Base-by-base conservation (phyloP, 1,140 invertebrate genomes). In the Drosophila lini region DNA sequence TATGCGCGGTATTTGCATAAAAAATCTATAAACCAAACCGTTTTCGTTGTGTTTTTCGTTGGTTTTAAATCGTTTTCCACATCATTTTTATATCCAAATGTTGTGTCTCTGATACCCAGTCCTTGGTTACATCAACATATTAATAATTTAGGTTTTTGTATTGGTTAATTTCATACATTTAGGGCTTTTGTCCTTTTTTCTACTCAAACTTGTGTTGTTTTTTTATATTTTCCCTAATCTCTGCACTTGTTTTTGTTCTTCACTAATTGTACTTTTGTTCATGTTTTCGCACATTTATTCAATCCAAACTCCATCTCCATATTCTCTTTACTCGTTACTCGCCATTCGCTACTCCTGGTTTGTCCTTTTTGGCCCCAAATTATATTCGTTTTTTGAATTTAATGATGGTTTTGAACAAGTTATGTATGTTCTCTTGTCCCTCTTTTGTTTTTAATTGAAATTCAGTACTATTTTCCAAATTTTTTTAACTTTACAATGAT, bases 1-100 rank as follows among this genome's bases (percentile, higher is more conserved):
- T 92, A 92, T 92, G 86, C 92, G 85, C 91, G 92, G 92, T 92
- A 92, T 78, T 80, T 71, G 52, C 65, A 58, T 45, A 47, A 34
- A 19, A 7, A 19, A 52, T 50, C 19, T 36, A 38, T 50, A 42
- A 13, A 16, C n/a, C 11, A 25, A 45, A 22, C 2, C 57, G 16
- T 59, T 55, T 15, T 36, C n/a, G 38, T 76, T 65, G 34, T 63
- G 31, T 50, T 47, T 62, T n/a, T 34, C 3, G 4, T 50, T 61
- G 16, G 25, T 45, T 52, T 25, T 6, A 6, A 44, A 40, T 38
- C 70, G 16, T 5, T 38, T 38, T 16, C 13, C 2, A 15, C 22
- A 9, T 34, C 1, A 1, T 32, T 31, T 19, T 25, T 38, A 8
- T 0, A 50, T 52, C 0, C 15, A 40, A 19, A 22, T 40, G 19